Evolutionary conservation across 2,113 vertebrate genomes (phyloP), one percentile per base, ranked within the genome.

Genomic region (Chamaetylas fuelleborni): DNA sequence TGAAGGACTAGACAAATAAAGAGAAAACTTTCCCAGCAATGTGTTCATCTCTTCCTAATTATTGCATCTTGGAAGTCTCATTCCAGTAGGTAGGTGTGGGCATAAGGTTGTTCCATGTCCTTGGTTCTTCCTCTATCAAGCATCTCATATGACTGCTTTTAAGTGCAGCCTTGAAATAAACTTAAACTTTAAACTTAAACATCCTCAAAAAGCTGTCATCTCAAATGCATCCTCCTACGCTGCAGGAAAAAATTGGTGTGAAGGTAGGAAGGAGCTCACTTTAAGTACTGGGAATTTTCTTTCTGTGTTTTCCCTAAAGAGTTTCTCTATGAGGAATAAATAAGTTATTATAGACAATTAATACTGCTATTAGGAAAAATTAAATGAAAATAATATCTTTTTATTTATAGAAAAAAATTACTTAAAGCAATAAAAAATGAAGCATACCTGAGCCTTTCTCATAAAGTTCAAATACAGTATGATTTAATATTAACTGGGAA

Each of bases 301-400:
- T 86, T 69, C 19, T 72, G 0, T 50, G 31, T 28, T 66, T 94
- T 84, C 33, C 12, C 25, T 58, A 12, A 70, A 67, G 47, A 48
- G 2, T 2, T 45, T 72, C 8, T 69, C 81, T 80, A 19, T 23
- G 6, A 16, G 6, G 8, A 16, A 12, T 73, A 45, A 45, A 15
- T 23, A 26, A 61, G 2, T 36, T 76, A 34, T 67, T 14, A 8
- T 9, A 56, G 40, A 50, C 80, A 86, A 65, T 76, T 26, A 65
- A 23, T 54, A 24, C 19, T 47, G 3, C 13, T 48, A 34, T 40
- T 51, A 57, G 11, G 28, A 12, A 69, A 90, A 90, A 70, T 38
- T 2, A n/a, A 83, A 78, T 65, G 0, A 51, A 64, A 82, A 40
- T 0, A 0, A 8, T 57, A 38, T 31, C 0, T 25, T 81, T 84